Base-by-base conservation (phyloP, 2,888 invertebrate species). In the Sesia bembeciformis region DNA sequence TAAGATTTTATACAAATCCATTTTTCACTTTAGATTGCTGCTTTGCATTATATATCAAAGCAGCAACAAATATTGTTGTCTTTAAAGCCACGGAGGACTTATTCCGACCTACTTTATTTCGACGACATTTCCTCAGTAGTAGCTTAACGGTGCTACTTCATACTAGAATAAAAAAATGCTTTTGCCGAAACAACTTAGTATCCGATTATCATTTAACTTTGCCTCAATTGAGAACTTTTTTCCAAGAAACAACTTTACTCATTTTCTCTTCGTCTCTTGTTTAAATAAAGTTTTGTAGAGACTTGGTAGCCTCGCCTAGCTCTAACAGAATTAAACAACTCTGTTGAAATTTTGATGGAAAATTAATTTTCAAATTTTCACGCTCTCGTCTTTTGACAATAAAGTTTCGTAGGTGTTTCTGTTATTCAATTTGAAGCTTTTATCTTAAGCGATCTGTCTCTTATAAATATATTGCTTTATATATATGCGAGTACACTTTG, bases 221-320 rank as follows among this genome's bases (percentile, higher is more conserved):
- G 70, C 70, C 72, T 72, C 66, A 75, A 76, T 76, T 68, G 66
- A 61, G 56, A 80, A 78, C 68, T 78, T 83, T 83, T 78, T 81
- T 75, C 66, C 62, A 67, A 61, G 66, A 65, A 67, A 64, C 64
- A 87, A 85, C 85, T 86, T 87, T 86, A 72, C 79, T 85, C 84
- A 84, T 88, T 84, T 85, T 83, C 83, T 77, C 70, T 65, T 75
- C 74, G 77, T 74, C 74, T 76, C 77, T 79, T 76, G 75, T 78
- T 78, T 77, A 81, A 80, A 79, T 74, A 79, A 82, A 82, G 74
- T 83, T 82, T 68, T 59, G 60, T 62, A 63, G 70, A 64, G 72
- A 74, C 74, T 74, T 68, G 67, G 66, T 64, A 72, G 68, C 76
- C 71, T 70, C 70, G 69, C 70, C 67, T 78, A 76, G 72, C 66